Percentiles rank a stretch among this genome's conserved stretches.
Conservation (phyloP, 2,113 vertebrate species). For the Colistium nudipinnis region DNA sequence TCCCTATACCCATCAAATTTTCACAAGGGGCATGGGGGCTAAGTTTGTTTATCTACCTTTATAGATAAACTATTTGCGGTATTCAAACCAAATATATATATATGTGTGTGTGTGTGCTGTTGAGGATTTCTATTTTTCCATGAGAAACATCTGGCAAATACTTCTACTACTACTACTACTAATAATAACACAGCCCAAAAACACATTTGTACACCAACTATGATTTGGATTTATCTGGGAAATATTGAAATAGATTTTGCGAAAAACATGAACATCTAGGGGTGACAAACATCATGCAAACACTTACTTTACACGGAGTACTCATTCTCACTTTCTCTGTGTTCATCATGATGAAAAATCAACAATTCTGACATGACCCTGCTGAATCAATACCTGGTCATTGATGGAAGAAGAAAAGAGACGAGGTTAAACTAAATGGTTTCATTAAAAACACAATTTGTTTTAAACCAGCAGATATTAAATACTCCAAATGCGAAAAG, state of each 20-base stretch:
- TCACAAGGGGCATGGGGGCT: too few species aligned
- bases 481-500: constrained; percentile 57
- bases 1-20: too few species aligned
- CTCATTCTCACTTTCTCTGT: constrained; percentile 1
- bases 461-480: constrained; percentile 59
- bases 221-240: background rate
- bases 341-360: constrained; percentile 19
- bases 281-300: constrained; percentile 17
- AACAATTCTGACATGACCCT: constrained; percentile 1
- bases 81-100: too few species aligned
- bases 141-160: constrained; percentile 24
- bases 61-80: too few species aligned
- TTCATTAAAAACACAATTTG: constrained; percentile 44
- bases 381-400: constrained; percentile 20
- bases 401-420: constrained; percentile 32
- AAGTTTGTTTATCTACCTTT: too few species aligned
- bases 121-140: constrained; percentile 18
- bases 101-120: too few species aligned
- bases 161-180: background rate
- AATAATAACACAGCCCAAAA: constrained; percentile 20
- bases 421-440: constrained; percentile 35
- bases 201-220: constrained; percentile 1
- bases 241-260: constrained; percentile 4
- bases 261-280: constrained; percentile 5
- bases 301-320: constrained; percentile 1